A percentile compares a stretch with the other conserved stretches of the same genome.
These are phyloP conservation scores for Halesus radiatus DNA, from an alignment of 1,140 invertebrate species.

Conservation along the genomic window DNA sequence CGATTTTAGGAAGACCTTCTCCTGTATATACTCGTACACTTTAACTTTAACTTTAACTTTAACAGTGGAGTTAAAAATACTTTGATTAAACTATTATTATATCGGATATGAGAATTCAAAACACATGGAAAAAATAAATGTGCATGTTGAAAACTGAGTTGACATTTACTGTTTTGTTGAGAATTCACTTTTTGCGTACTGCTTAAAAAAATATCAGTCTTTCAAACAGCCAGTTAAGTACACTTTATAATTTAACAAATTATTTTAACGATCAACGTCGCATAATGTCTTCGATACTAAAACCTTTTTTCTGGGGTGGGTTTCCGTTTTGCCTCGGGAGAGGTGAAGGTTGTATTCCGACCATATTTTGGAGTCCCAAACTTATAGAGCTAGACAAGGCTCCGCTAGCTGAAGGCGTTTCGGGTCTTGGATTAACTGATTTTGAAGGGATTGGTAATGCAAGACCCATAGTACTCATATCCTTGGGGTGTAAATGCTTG, in stretches of 20 bases:
- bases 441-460: constrained; percentile 24
- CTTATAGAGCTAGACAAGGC: constrained; percentile 55
- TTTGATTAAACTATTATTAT: too few relatives aligned
- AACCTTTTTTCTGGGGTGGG: constrained; percentile 73
- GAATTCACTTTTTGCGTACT: not conserved
- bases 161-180: not conserved
- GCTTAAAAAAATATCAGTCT: constrained; percentile 46
- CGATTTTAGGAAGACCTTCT: too few relatives aligned
- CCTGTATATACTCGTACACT: too few relatives aligned
- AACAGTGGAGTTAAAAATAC: too few relatives aligned
- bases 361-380: constrained; percentile 67
- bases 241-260: not conserved
- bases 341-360: constrained; percentile 68
- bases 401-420: constrained; percentile 44
- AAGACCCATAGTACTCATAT: constrained; percentile 10
- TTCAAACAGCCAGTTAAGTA: constrained; percentile 41
- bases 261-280: constrained; percentile 68
- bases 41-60: too few relatives aligned
- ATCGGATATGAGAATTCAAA: too few relatives aligned
- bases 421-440: constrained; percentile 25
- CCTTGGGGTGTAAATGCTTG: constrained; percentile 66
- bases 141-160: too few relatives aligned
- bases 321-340: constrained; percentile 68
- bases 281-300: constrained; percentile 83
- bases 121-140: too few relatives aligned